Evolutionary conservation across 2,113 vertebrate species (phyloP).

Genomic region (Speoplatyrhinus poulsoni): DNA sequence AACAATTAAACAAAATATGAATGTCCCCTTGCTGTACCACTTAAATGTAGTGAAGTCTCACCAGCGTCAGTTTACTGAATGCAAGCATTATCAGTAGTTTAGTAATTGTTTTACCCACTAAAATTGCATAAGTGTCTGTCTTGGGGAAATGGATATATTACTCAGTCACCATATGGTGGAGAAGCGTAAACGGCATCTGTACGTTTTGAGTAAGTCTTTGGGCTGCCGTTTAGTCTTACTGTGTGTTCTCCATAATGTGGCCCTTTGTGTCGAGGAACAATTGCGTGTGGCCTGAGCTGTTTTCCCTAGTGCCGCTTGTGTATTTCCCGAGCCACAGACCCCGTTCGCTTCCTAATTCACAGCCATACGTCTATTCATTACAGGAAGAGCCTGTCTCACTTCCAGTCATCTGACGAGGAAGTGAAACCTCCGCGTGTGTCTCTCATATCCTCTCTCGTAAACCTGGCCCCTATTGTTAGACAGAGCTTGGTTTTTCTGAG

Average conservation of each 20-base stretch:
- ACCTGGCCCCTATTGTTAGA: constrained; percentile 29
- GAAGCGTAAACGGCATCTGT: constrained; percentile 45
- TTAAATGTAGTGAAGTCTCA: not conserved
- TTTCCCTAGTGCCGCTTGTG: not conserved
- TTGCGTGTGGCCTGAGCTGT: not conserved
- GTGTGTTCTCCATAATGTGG: constrained; percentile 44
- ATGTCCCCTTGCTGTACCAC: not conserved
- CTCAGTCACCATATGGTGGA: constrained; percentile 58
- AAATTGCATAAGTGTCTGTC: constrained; percentile 48
- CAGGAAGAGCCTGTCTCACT: constrained; percentile 34
- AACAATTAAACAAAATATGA: not conserved
- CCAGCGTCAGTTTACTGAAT: not conserved
- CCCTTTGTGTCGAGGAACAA: constrained; percentile 69
- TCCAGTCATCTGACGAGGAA: constrained; percentile 30
- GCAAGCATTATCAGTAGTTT: constrained; percentile 23
- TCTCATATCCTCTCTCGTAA: constrained; percentile 44
- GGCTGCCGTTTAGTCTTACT: constrained; percentile 45
- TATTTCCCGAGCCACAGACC: constrained; percentile 13
- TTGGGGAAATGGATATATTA: constrained; percentile 46
- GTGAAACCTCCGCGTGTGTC: constrained; percentile 22
- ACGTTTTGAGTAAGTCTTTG: constrained; percentile 9
- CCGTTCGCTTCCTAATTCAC: constrained; percentile 49
- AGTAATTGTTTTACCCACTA: constrained; percentile 40
- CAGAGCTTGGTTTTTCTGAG: constrained; percentile 45
- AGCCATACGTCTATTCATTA: constrained; percentile 13